Percentiles rank a stretch among this genome's conserved stretches.
Evolutionary conservation across 2,888 invertebrate genomes (phyloP).

Genomic region (Encarsia formosa): DNA sequence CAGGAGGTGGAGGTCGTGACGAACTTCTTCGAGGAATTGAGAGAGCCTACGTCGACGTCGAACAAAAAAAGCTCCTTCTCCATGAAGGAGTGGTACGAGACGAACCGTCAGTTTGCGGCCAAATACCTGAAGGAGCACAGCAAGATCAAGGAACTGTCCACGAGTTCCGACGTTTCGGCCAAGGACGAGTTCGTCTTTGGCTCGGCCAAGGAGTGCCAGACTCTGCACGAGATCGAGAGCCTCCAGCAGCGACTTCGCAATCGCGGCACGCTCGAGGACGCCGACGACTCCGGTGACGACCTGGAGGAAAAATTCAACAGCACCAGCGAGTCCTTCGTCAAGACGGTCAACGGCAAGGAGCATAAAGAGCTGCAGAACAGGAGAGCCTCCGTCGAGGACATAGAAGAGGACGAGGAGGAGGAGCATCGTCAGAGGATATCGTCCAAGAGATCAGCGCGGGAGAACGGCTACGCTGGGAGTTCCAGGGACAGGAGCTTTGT

Average conservation of each 20-base stretch:
- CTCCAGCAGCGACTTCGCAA: neutral
- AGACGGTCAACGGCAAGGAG: conserved; percentile 13
- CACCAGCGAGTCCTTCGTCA: neutral
- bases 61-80: conserved; percentile 23
- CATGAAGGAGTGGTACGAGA: conserved; percentile 39
- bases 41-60: neutral
- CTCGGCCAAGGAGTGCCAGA: conserved; percentile 8
- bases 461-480: conserved; percentile 8
- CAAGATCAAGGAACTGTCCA: conserved; percentile 26
- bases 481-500: conserved; percentile 26
- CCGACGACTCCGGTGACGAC: conserved; percentile 10
- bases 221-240: conserved; percentile 8
- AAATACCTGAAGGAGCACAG: conserved; percentile 38
- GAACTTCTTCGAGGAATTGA: conserved; percentile 2
- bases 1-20: neutral
- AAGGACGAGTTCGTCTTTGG: conserved; percentile 26
- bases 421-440: conserved; percentile 15
- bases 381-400: neutral
- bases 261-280: neutral
- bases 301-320: neutral
- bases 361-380: conserved; percentile 6
- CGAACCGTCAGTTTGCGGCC: conserved; percentile 34
- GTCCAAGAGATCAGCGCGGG: conserved; percentile 24
- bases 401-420: conserved; percentile 23
- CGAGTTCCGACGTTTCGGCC: conserved; percentile 17